A percentile compares a stretch with the other conserved stretches of the same genome.
Evolutionary conservation across 1,140 invertebrate genomes (phyloP).

Genomic region (Drosophila nigromelanica): DNA sequence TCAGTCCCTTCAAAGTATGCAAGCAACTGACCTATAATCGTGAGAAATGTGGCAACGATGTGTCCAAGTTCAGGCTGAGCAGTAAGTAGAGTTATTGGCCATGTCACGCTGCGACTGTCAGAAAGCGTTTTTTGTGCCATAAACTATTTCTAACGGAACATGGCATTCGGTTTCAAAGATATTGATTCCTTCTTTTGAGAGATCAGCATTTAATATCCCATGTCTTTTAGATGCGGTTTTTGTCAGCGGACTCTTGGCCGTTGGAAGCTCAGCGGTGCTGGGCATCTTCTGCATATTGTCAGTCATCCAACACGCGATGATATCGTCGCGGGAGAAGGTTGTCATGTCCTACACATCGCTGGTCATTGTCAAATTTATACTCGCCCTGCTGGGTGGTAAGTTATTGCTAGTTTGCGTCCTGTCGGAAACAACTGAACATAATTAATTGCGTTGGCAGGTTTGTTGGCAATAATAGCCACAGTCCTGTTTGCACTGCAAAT

Average conservation of each 20-base stretch:
- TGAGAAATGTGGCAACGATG: constrained; percentile 90
- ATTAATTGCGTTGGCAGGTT: constrained; percentile 86
- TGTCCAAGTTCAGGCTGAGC: constrained; percentile 90
- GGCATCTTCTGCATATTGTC: constrained; percentile 90
- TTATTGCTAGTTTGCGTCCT: constrained; percentile 50
- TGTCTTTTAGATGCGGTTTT: constrained; percentile 89
- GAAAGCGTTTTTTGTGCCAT: neutral
- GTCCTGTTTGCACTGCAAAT: constrained; percentile 92
- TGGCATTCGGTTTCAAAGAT: too few species aligned
- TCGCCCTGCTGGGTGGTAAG: constrained; percentile 91
- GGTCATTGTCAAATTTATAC: constrained; percentile 90
- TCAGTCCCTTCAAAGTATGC: constrained; percentile 93
- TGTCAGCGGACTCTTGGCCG: constrained; percentile 90
- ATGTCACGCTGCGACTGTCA: neutral
- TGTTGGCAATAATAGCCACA: constrained; percentile 90
- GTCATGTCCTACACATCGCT: constrained; percentile 90
- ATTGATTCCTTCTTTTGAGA: too few species aligned
- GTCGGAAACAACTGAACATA: constrained; percentile 8
- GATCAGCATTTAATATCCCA: neutral
- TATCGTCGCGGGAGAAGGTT: constrained; percentile 91
- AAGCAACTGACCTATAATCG: constrained; percentile 91
- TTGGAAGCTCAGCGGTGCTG: constrained; percentile 88
- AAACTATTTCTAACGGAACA: too few species aligned
- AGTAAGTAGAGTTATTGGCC: constrained; percentile 85
- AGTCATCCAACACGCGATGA: constrained; percentile 92